phyloP scores from a whole-genome alignment of 2,888 invertebrate species.

The Cynaeus angustus region DNA sequence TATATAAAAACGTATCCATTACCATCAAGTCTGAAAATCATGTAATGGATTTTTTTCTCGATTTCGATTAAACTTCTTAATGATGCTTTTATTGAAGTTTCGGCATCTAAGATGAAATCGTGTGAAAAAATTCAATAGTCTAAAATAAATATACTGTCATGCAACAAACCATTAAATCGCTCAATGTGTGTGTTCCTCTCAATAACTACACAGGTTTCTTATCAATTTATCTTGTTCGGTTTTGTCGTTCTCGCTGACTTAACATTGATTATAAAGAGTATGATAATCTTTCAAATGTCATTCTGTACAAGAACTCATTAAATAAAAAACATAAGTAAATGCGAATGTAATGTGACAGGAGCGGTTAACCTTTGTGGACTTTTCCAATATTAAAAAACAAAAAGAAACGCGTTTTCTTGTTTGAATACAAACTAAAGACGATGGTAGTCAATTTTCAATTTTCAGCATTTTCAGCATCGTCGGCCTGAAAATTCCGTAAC shows the following conservation, averaged over 20 bases:
- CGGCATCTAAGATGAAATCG: not conserved
- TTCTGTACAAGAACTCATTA: not conserved
- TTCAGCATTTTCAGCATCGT: not conserved
- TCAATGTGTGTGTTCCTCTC: conserved; percentile 20
- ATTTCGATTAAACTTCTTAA: not conserved
- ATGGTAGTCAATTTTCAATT: too few relatives aligned
- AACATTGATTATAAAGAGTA: conserved; percentile 2
- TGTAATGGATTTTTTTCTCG: conserved; percentile 5
- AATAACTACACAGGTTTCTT: not conserved
- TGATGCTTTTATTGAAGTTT: conserved; percentile 5
- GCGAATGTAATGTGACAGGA: conserved; percentile 1
- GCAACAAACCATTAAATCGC: conserved; percentile 11
- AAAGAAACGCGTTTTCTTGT: not conserved
- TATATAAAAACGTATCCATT: not conserved
- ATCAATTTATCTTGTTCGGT: conserved; percentile 16
- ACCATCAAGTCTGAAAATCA: not conserved
- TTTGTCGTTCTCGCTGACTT: conserved; percentile 6
- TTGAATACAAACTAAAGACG: too few relatives aligned
- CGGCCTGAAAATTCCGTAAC: conserved; percentile 7
- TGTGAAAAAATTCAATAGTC: not conserved
- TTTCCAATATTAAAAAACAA: not conserved
- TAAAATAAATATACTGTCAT: conserved; percentile 12
- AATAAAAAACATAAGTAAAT: not conserved
- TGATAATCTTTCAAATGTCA: conserved; percentile 19
- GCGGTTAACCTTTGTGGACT: not conserved